Percentiles rank a stretch among this genome's conserved stretches.
Conservation (phyloP, 2,797 vertebrate genomes). For the Eulemur coronatus region DNA sequence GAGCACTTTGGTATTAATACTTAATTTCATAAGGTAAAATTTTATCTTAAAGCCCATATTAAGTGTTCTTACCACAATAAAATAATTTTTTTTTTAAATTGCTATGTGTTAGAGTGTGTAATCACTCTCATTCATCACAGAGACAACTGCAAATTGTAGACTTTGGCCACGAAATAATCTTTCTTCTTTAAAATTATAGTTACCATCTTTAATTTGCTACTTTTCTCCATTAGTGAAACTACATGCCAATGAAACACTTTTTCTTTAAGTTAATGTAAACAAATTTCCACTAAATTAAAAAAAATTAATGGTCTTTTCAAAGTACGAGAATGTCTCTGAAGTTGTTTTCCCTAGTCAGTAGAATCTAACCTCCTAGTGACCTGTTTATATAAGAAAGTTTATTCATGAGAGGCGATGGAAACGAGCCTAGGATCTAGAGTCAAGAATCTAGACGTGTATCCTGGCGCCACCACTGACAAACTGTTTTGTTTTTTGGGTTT, state of each 20-base stretch:
- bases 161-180: slow-evolving; percentile 32
- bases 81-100: neutral
- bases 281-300: neutral
- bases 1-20: neutral
- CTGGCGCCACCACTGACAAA: slow-evolving; percentile 18
- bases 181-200: neutral
- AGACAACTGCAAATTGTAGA: neutral
- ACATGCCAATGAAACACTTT: neutral
- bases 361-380: slow-evolving; percentile 20
- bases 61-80: neutral
- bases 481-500: neutral
- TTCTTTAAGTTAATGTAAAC: slow-evolving; percentile 28
- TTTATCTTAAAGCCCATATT: slow-evolving; percentile 12
- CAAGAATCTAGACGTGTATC: neutral
- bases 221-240: slow-evolving; percentile 16
- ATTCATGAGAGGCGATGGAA: neutral
- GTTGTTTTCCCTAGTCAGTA: neutral
- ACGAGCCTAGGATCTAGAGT: neutral
- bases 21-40: neutral
- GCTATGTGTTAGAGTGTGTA: neutral
- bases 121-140: slow-evolving; percentile 16
- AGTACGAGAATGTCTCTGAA: neutral
- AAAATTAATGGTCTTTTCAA: neutral
- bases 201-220: neutral
- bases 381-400: slow-evolving; percentile 53